Evolutionary conservation across 2,888 invertebrate genomes (phyloP).

Genomic region (Drosophila quasianomalipes): DNA sequence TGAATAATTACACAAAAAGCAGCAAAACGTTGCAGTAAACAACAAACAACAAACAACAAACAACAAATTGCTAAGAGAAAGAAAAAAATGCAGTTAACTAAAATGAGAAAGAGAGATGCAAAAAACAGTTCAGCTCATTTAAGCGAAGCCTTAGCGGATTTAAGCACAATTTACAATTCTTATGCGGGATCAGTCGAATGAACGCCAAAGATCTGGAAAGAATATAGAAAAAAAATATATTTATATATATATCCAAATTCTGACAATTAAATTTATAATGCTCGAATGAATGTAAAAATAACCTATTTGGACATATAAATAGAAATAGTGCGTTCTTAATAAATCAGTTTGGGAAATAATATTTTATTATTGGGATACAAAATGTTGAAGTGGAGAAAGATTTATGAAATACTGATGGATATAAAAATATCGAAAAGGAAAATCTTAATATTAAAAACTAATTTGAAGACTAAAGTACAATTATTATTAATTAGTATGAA

Average conservation of each 20-base stretch:
- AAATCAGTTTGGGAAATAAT: neutral
- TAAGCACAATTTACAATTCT: constrained; percentile 36
- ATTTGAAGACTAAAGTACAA: neutral
- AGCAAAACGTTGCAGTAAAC: constrained; percentile 41
- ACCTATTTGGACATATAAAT: too few species aligned
- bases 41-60: constrained; percentile 6
- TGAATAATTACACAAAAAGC: constrained; percentile 75
- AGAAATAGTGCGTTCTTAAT: neutral
- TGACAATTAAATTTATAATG: neutral
- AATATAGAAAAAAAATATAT: neutral
- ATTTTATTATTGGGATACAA: neutral
- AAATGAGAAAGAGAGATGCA: neutral
- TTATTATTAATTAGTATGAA: neutral
- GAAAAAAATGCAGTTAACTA: neutral
- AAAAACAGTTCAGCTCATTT: constrained; percentile 36
- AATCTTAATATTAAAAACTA: neutral
- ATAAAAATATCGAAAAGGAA: neutral
- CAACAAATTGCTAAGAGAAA: constrained; percentile 5
- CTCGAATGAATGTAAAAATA: neutral
- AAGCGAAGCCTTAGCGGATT: constrained; percentile 28
- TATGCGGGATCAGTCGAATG: constrained; percentile 11
- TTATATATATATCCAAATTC: too few species aligned
- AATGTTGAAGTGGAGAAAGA: neutral
- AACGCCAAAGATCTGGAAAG: neutral
- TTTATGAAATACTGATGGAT: neutral